Evolutionary conservation across 2,888 invertebrate genomes (phyloP).

Genomic region (Falcaria lacertinaria): DNA sequence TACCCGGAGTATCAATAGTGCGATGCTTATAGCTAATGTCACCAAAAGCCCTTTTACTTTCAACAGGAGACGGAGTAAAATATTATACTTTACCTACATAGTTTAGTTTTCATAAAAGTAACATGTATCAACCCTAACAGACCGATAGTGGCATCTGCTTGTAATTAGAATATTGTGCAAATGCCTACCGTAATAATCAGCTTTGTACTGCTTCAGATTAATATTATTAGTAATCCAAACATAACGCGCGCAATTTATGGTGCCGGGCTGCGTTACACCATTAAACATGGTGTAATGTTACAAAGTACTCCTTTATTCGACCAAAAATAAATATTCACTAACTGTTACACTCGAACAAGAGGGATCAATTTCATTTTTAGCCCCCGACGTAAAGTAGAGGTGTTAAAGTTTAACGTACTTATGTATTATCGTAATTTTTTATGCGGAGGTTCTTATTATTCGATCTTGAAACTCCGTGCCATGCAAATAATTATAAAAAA

Average conservation of each 20-base stretch:
- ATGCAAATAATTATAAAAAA: too few species aligned
- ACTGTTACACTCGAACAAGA: not conserved
- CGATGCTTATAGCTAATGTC: too few species aligned
- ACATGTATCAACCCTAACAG: slow-evolving; percentile 2
- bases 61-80: too few species aligned
- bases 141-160: slow-evolving; percentile 22
- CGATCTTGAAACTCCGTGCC: too few species aligned
- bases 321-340: not conserved
- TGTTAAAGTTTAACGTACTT: too few species aligned
- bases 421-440: too few species aligned
- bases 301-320: not conserved
- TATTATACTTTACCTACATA: too few species aligned
- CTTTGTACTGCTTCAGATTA: slow-evolving; percentile 41
- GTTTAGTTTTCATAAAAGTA: not conserved
- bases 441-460: too few species aligned
- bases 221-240: slow-evolving; percentile 31
- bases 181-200: slow-evolving; percentile 34
- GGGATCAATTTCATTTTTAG: too few species aligned
- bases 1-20: too few species aligned
- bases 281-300: not conserved
- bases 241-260: slow-evolving; percentile 13
- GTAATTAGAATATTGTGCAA: slow-evolving; percentile 35
- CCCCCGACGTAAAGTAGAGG: too few species aligned
- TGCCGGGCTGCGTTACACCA: not conserved
- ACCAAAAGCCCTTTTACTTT: too few species aligned